Conservation (phyloP, 2,888 invertebrate genomes). For the Phrixothrix hirtus region DNA sequence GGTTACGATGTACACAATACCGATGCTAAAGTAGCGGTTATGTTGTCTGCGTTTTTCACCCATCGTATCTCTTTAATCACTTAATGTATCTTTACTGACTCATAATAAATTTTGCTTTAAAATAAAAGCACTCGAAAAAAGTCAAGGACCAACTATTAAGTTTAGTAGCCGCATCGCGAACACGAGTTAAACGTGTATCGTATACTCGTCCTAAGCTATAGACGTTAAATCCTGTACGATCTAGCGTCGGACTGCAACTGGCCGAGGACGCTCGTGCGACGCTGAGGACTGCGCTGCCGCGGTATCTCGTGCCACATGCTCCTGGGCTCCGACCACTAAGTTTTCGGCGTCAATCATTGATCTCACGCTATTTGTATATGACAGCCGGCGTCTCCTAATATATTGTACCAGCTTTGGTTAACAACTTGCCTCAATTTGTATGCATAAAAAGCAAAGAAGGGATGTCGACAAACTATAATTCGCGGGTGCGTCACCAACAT, state of each 20-base stretch:
- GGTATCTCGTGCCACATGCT: conserved; percentile 45
- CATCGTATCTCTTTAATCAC: conserved; percentile 31
- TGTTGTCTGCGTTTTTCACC: conserved; percentile 47
- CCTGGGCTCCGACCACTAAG: conserved; percentile 40
- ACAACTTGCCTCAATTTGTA: conserved; percentile 38
- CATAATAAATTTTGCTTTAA: conserved; percentile 24
- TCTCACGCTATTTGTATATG: conserved; percentile 49
- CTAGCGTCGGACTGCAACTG: conserved; percentile 50
- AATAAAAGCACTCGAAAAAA: conserved; percentile 19
- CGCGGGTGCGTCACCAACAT: conserved; percentile 28
- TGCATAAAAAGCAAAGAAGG: conserved; percentile 34
- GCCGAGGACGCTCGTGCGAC: conserved; percentile 43
- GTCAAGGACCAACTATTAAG: conserved; percentile 11
- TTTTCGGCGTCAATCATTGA: conserved; percentile 49
- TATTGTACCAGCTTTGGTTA: conserved; percentile 36
- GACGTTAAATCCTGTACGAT: conserved; percentile 35
- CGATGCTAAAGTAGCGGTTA: conserved; percentile 60
- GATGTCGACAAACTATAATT: conserved; percentile 30
- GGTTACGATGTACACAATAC: conserved; percentile 64
- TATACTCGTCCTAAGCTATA: conserved; percentile 16
- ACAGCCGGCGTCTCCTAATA: conserved; percentile 42
- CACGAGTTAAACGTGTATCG: conserved; percentile 26
- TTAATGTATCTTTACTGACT: conserved; percentile 15
- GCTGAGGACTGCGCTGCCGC: conserved; percentile 48
- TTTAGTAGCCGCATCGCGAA: conserved; percentile 35